Percentiles rank a stretch among this genome's conserved stretches.
phyloP scores from a whole-genome alignment of 2,888 invertebrate genomes.

The Andrena camellia region DNA sequence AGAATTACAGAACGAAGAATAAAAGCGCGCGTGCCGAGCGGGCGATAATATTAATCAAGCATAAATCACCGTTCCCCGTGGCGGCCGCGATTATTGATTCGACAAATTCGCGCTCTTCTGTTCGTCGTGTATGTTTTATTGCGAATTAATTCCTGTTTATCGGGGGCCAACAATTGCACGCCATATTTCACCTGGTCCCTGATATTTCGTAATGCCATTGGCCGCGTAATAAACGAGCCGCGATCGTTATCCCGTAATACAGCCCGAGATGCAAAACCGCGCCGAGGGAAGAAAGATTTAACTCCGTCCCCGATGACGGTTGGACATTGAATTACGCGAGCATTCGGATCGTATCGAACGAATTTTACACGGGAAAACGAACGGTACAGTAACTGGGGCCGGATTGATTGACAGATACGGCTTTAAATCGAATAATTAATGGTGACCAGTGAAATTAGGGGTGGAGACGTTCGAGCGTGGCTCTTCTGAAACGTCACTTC shows the following conservation, averaged over 20 bases:
- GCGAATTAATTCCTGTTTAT: slow-evolving; percentile 58
- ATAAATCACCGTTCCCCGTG: slow-evolving; percentile 23
- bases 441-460: not conserved
- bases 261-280: slow-evolving; percentile 42
- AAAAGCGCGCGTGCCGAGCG: not conserved
- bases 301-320: slow-evolving; percentile 7
- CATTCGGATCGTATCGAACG: not conserved
- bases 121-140: slow-evolving; percentile 42
- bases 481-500: too few species aligned
- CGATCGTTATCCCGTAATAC: slow-evolving; percentile 43
- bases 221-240: slow-evolving; percentile 39
- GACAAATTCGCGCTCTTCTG: slow-evolving; percentile 39
- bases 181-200: slow-evolving; percentile 36
- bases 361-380: slow-evolving; percentile 2
- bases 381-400: not conserved
- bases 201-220: slow-evolving; percentile 32
- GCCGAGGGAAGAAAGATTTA: slow-evolving; percentile 43
- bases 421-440: slow-evolving; percentile 39
- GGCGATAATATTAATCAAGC: slow-evolving; percentile 31
- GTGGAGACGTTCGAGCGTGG: not conserved
- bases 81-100: slow-evolving; percentile 43
- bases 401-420: slow-evolving; percentile 8
- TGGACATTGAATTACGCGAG: not conserved
- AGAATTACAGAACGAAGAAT: not conserved
- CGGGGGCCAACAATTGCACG: slow-evolving; percentile 41